Conservation (phyloP, 2,797 vertebrate genomes). For the Tangara arthus region DNA sequence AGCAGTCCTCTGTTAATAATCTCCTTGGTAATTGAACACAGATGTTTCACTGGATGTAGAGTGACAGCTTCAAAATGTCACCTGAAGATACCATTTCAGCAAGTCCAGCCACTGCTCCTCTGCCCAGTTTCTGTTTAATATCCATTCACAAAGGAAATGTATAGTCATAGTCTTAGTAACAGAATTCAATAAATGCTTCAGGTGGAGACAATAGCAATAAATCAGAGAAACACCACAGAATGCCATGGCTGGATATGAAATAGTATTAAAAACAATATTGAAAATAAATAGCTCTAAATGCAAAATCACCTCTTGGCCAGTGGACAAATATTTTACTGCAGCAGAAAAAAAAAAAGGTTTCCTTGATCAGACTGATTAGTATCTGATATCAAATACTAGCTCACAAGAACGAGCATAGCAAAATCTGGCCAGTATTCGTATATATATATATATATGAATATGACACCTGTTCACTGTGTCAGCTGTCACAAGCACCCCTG, state of each 20-base stretch:
- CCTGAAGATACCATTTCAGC: not conserved
- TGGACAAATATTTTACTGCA: not conserved
- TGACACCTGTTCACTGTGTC: not conserved
- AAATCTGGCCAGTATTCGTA: not conserved
- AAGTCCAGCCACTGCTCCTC: not conserved
- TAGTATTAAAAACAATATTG: not conserved
- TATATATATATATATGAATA: not conserved
- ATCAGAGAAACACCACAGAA: not conserved
- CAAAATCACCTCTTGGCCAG: not conserved
- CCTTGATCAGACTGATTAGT: not conserved
- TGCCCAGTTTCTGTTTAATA: not conserved
- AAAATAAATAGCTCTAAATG: not conserved
- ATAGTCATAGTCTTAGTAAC: not conserved
- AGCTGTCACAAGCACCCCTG: not conserved
- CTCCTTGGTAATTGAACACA: not conserved
- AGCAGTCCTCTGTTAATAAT: not conserved
- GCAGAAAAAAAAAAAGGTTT: not conserved
- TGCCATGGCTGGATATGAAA: not conserved
- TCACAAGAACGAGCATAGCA: not conserved
- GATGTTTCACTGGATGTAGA: not conserved
- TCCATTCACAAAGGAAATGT: not conserved
- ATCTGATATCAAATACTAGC: not conserved
- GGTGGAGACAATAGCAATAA: not conserved
- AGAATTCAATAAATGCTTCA: conserved; percentile 3
- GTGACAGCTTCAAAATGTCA: not conserved